Conservation (phyloP, 2,113 vertebrate species). For the Sceloporus tristichus region DNA sequence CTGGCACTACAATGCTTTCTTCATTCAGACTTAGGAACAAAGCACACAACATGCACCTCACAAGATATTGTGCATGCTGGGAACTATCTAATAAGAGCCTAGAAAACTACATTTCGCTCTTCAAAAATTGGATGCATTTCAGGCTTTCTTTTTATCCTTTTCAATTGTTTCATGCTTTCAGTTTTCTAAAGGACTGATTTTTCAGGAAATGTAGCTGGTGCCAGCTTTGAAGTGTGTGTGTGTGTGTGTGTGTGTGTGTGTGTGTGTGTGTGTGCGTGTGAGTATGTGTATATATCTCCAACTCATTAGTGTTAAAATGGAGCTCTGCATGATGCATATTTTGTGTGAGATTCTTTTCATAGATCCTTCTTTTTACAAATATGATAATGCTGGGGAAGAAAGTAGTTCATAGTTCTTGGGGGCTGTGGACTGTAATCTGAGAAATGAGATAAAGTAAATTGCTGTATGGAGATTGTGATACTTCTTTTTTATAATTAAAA, state of each 20-base stretch:
- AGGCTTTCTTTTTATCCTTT: conserved; percentile 27
- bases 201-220: neutral
- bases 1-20: neutral
- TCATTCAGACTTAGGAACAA: conserved; percentile 16
- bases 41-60: neutral
- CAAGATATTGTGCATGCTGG: neutral
- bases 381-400: neutral
- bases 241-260: no score
- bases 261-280: no score
- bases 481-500: neutral
- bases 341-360: conserved; percentile 1
- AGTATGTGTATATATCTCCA: neutral
- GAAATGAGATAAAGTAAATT: neutral
- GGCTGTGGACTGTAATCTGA: neutral
- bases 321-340: neutral
- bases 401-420: neutral
- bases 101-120: neutral
- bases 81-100: neutral
- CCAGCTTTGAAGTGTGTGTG: neutral
- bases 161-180: neutral
- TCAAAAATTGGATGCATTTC: neutral
- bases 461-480: neutral
- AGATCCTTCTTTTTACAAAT: neutral
- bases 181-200: conserved; percentile 4
- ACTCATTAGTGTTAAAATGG: neutral